Evolutionary conservation across 2,797 vertebrate species (phyloP).

Genomic region (Helostoma temminkii): DNA sequence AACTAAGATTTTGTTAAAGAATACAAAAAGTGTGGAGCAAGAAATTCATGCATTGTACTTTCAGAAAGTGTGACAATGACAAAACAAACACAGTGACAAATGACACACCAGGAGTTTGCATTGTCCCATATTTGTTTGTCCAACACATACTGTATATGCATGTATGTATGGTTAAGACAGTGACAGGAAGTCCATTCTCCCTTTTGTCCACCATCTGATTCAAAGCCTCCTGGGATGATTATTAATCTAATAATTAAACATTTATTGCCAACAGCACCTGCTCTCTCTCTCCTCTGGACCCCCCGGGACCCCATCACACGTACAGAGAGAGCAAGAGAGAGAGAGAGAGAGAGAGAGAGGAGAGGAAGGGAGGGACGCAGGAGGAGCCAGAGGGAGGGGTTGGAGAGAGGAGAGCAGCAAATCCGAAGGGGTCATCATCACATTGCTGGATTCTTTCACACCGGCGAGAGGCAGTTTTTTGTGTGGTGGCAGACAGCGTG

Average conservation of each 20-base stretch:
- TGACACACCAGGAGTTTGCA: conserved; percentile 50
- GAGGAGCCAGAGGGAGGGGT: conserved; percentile 81
- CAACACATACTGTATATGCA: conserved; percentile 36
- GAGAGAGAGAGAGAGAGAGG: conserved; percentile 33
- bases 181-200: conserved; percentile 71
- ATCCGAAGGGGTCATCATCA: conserved; percentile 85
- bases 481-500: conserved; percentile 75
- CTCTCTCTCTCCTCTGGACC: conserved; percentile 81
- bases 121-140: conserved; percentile 64
- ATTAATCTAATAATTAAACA: conserved; percentile 96
- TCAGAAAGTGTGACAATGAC: conserved; percentile 16
- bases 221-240: conserved; percentile 85
- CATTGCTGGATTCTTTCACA: conserved; percentile 86
- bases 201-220: conserved; percentile 44
- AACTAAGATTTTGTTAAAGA: neutral
- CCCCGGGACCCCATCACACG: conserved; percentile 81
- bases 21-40: neutral
- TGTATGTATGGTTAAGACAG: conserved; percentile 47
- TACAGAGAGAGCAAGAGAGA: conserved; percentile 36
- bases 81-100: conserved; percentile 38
- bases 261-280: conserved; percentile 94
- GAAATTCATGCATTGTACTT: neutral
- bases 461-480: conserved; percentile 73
- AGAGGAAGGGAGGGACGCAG: conserved; percentile 70
- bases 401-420: conserved; percentile 80